Evolutionary conservation across 2,888 invertebrate species (phyloP).

Genomic region (Eupithecia tripunctaria): DNA sequence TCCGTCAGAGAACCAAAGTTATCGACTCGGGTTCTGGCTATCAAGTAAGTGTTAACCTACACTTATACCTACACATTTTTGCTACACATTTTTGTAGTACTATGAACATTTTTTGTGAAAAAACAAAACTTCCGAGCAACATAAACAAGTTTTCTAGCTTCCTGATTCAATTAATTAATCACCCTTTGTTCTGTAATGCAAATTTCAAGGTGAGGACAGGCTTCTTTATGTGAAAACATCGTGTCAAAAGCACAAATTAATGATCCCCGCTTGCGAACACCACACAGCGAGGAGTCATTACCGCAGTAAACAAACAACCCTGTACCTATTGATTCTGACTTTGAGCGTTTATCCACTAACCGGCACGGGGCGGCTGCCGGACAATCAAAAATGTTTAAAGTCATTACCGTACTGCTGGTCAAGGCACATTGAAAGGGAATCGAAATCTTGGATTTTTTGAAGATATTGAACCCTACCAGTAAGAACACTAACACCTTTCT

Average conservation of each 20-base stretch:
- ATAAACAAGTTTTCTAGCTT: slow-evolving; percentile 23
- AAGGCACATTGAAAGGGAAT: background rate
- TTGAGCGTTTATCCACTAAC: background rate
- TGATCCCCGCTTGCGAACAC: slow-evolving; percentile 40
- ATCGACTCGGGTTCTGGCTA: background rate
- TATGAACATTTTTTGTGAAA: background rate
- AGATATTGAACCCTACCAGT: background rate
- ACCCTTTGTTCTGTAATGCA: slow-evolving; percentile 38
- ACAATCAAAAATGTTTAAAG: background rate
- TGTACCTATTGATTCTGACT: slow-evolving; percentile 32
- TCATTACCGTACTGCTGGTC: background rate
- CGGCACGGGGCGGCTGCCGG: background rate
- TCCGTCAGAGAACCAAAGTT: too few species aligned
- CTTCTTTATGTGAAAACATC: slow-evolving; percentile 32
- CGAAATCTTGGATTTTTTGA: background rate
- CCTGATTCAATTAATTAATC: slow-evolving; percentile 42
- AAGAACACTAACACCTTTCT: too few species aligned
- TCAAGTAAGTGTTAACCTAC: background rate
- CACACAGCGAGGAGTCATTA: slow-evolving; percentile 40
- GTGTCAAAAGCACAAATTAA: slow-evolving; percentile 36
- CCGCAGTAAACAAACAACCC: slow-evolving; percentile 28
- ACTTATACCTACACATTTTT: background rate
- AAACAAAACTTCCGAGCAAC: slow-evolving; percentile 7
- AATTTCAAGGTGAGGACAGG: slow-evolving; percentile 44
- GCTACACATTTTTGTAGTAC: slow-evolving; percentile 7